These are phyloP conservation scores for Ochlodes sylvanus DNA, from an alignment of 2,888 invertebrate species.

Conservation along the genomic window DNA sequence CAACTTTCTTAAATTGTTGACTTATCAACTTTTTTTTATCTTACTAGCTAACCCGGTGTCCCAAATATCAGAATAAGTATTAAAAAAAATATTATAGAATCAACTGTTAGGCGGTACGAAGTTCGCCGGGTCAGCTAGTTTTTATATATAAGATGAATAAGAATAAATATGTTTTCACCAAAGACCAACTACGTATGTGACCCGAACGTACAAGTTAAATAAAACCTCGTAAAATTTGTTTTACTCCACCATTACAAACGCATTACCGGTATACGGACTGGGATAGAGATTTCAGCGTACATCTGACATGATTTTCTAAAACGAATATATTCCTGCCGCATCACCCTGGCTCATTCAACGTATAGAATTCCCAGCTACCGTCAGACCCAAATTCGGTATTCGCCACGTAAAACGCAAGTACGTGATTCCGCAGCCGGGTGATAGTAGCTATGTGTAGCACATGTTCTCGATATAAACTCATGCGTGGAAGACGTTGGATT, in stretches of 20 bases:
- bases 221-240: too few species aligned
- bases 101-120: too few species aligned
- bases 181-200: too few species aligned
- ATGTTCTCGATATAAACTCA: slow-evolving; percentile 48
- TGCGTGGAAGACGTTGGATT: slow-evolving; percentile 44
- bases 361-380: slow-evolving; percentile 16
- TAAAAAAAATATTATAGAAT: too few species aligned
- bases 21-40: too few species aligned
- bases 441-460: slow-evolving; percentile 39
- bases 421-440: slow-evolving; percentile 16
- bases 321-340: slow-evolving; percentile 18
- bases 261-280: neutral
- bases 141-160: too few species aligned
- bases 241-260: neutral
- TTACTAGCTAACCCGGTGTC: too few species aligned
- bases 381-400: slow-evolving; percentile 26
- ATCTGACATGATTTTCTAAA: slow-evolving; percentile 10
- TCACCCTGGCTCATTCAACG: slow-evolving; percentile 24
- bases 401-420: slow-evolving; percentile 29
- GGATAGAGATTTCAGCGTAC: neutral
- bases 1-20: too few species aligned
- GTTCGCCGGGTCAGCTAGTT: too few species aligned
- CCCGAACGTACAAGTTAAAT: too few species aligned
- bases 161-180: too few species aligned
- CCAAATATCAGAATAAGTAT: too few species aligned